These are phyloP conservation scores for Paralvinella palmiformis DNA, from an alignment of 1,140 invertebrate genomes.

Conservation along the genomic window DNA sequence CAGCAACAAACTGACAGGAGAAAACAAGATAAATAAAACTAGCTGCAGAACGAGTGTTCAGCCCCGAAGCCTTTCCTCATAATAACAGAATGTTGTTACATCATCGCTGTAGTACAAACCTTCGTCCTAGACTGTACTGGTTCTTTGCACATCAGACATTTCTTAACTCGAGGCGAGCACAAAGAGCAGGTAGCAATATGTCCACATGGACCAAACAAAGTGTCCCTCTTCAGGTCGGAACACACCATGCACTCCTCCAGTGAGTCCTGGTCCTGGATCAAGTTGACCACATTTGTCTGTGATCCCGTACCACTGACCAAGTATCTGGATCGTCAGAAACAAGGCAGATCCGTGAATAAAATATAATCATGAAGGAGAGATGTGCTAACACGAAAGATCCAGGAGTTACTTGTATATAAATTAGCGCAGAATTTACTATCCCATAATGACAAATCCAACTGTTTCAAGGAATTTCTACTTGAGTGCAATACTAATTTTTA, in stretches of 20 bases:
- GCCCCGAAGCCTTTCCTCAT: too few relatives aligned
- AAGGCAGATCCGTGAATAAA: background rate
- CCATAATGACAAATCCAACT: too few relatives aligned
- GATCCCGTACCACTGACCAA: too few relatives aligned
- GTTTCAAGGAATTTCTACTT: too few relatives aligned
- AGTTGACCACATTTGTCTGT: conserved; percentile 9
- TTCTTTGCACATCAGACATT: conserved; percentile 88
- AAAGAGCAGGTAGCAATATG: conserved; percentile 88
- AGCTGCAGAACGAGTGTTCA: too few relatives aligned
- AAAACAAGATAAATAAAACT: too few relatives aligned
- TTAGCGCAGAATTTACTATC: background rate
- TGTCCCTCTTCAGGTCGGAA: conserved; percentile 86
- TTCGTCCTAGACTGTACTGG: conserved; percentile 69
- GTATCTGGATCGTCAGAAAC: too few relatives aligned
- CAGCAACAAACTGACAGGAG: too few relatives aligned
- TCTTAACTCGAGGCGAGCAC: conserved; percentile 88
- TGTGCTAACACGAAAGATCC: background rate
- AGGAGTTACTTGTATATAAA: background rate
- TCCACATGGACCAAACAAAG: conserved; percentile 67
- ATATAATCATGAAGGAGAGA: background rate
- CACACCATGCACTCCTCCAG: conserved; percentile 93
- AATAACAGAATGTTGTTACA: too few relatives aligned
- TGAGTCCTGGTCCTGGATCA: conserved; percentile 49
- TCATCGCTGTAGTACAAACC: too few relatives aligned
- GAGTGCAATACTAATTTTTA: too few relatives aligned